Percentiles rank a stretch among this genome's conserved stretches.
phyloP scores from a whole-genome alignment of 2,888 invertebrate genomes.

The Ashinkailepas kermadecensis region DNA sequence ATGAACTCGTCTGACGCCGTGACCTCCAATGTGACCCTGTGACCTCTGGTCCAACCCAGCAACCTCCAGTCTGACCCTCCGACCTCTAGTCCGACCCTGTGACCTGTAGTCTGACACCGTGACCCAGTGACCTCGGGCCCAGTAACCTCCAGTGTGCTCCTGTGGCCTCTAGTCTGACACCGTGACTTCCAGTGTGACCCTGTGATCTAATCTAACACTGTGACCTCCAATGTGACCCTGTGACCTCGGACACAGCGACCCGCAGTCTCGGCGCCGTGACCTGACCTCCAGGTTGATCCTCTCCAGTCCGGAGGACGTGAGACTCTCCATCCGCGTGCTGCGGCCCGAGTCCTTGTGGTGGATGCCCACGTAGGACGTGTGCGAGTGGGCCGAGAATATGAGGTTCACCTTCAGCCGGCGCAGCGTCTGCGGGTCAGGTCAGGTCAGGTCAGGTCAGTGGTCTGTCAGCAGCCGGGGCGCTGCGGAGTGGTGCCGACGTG shows the following conservation, averaged over 20 bases:
- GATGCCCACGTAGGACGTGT: slow-evolving; percentile 38
- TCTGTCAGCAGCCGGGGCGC: slow-evolving; percentile 48
- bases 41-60: too few species aligned
- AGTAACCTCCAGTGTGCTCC: background rate
- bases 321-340: background rate
- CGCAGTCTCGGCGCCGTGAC: too few species aligned
- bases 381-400: slow-evolving; percentile 46
- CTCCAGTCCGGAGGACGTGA: background rate
- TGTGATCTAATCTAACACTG: background rate
- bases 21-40: too few species aligned
- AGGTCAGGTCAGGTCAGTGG: slow-evolving; percentile 46
- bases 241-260: too few species aligned
- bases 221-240: too few species aligned
- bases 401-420: slow-evolving; percentile 34
- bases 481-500: too few species aligned
- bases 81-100: background rate
- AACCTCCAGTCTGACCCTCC: too few species aligned
- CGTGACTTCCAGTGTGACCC: too few species aligned
- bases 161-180: too few species aligned
- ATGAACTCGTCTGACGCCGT: too few species aligned
- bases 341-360: slow-evolving; percentile 27
- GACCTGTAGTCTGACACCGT: background rate
- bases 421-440: background rate
- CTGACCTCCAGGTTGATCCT: slow-evolving; percentile 5
- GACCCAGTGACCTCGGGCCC: too few species aligned